phyloP scores from a whole-genome alignment of 2,113 vertebrate genomes.

The Arenaria interpres region DNA sequence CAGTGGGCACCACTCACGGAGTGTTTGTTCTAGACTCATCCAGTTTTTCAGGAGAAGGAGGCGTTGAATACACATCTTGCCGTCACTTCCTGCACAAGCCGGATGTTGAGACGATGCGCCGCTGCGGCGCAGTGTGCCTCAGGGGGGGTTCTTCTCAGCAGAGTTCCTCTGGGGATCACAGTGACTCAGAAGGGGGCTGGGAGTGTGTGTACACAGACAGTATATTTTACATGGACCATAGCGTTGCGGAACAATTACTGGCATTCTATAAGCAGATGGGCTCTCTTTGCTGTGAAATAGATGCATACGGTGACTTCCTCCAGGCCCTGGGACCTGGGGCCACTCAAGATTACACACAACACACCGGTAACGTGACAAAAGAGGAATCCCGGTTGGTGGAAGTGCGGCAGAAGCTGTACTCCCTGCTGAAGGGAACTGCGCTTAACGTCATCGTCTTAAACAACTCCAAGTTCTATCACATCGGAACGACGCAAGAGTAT shows the following conservation, averaged over 20 bases:
- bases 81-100: slow-evolving; percentile 91
- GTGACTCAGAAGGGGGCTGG: background rate
- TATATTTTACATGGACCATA: slow-evolving; percentile 85
- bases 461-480: slow-evolving; percentile 93
- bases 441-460: slow-evolving; percentile 89
- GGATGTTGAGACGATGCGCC: slow-evolving; percentile 78
- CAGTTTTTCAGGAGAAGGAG: background rate
- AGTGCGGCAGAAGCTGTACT: slow-evolving; percentile 83
- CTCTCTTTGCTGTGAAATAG: slow-evolving; percentile 86
- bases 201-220: slow-evolving; percentile 93
- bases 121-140: slow-evolving; percentile 75
- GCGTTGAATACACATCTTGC: slow-evolving; percentile 79
- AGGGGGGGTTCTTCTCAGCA: background rate
- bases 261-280: slow-evolving; percentile 77
- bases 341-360: slow-evolving; percentile 78
- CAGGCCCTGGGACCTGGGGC: slow-evolving; percentile 87
- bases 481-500: slow-evolving; percentile 89
- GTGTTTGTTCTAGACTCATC: slow-evolving; percentile 86
- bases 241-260: slow-evolving; percentile 75
- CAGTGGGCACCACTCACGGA: slow-evolving; percentile 86
- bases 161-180: background rate
- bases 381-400: slow-evolving; percentile 71
- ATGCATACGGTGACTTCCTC: slow-evolving; percentile 95
- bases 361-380: slow-evolving; percentile 70
- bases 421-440: slow-evolving; percentile 79